Percentiles rank a stretch among this genome's conserved stretches.
These are phyloP conservation scores for Falcunculus frontatus DNA, from an alignment of 2,113 vertebrate genomes.

Conservation along the genomic window DNA sequence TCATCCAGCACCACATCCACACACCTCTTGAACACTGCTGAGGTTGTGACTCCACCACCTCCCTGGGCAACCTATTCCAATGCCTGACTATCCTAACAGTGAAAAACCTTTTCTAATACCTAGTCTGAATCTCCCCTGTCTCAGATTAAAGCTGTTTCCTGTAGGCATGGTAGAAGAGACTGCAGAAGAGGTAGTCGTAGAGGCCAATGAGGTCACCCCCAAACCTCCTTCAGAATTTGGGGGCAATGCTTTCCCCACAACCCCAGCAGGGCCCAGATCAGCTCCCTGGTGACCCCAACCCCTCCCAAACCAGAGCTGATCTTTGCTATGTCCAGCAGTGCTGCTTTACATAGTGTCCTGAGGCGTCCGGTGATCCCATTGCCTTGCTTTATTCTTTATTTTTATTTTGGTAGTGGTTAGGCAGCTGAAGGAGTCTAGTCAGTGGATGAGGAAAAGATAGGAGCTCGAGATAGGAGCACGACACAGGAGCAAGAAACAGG, in stretches of 20 bases:
- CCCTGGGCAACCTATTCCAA: neutral
- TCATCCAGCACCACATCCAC: neutral
- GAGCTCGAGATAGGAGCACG: neutral
- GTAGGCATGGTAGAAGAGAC: neutral
- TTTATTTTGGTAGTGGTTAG: neutral
- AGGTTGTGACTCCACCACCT: neutral
- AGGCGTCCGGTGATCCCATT: fast-evolving
- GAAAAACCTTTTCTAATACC: neutral
- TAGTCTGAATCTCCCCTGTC: neutral
- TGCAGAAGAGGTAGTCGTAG: neutral
- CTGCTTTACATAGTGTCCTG: fast-evolving
- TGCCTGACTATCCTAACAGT: neutral
- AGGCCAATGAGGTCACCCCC: neutral
- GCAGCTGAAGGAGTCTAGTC: neutral
- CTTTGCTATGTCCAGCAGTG: neutral
- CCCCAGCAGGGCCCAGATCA: neutral
- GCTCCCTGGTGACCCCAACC: neutral
- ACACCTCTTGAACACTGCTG: neutral
- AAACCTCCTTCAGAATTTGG: neutral
- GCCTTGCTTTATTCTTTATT: neutral
- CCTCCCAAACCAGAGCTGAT: neutral
- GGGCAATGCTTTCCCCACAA: fast-evolving
- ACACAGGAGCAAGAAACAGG: neutral
- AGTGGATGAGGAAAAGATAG: neutral
- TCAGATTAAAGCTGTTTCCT: neutral